Percentiles rank a stretch among this genome's conserved stretches.
Conservation (phyloP, 2,888 invertebrate genomes). For the Caenorhabditis becei region DNA sequence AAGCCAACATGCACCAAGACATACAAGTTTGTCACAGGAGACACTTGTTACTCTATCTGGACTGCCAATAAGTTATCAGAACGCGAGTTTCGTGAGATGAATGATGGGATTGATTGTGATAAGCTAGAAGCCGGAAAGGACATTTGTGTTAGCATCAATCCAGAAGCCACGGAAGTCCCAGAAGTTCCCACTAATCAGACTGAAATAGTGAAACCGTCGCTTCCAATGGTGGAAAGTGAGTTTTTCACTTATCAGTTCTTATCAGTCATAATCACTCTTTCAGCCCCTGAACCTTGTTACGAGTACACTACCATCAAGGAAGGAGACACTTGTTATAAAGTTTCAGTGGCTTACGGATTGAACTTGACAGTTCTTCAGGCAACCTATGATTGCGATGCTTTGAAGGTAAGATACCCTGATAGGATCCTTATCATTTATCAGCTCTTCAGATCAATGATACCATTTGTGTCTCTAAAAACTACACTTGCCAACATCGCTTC, state of each 20-base stretch:
- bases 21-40: not conserved
- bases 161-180: not conserved
- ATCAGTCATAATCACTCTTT: not conserved
- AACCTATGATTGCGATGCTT: not conserved
- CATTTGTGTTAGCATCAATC: slow-evolving; percentile 1
- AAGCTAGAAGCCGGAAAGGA: slow-evolving; percentile 13
- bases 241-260: not conserved
- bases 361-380: not conserved
- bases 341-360: not conserved
- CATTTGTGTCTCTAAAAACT: slow-evolving; percentile 5
- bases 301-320: slow-evolving; percentile 1
- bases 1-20: no score
- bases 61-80: no score
- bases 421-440: not conserved
- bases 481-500: slow-evolving; percentile 15
- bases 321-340: not conserved
- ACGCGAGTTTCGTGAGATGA: no score
- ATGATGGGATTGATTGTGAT: no score
- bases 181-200: not conserved
- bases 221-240: slow-evolving; percentile 13
- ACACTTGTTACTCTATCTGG: no score
- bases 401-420: not conserved
- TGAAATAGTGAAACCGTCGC: not conserved
- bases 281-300: not conserved
- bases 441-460: slow-evolving; percentile 22